Conservation (phyloP, 2,113 vertebrate species). For the Perccottus glenii region DNA sequence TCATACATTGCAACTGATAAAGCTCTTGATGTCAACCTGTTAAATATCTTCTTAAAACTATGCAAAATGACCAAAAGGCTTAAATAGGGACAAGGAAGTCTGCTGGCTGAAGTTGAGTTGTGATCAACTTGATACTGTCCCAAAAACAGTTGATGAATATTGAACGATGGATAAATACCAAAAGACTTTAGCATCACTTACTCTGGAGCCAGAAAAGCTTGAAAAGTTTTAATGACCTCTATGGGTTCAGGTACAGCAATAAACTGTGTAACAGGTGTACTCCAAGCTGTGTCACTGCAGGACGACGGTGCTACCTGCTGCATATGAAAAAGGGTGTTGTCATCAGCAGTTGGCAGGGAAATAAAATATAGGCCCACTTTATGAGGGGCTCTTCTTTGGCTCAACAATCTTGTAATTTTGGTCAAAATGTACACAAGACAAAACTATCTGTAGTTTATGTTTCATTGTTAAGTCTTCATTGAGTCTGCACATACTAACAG, state of each 20-base stretch:
- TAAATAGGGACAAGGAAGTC: no score
- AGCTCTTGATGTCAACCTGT: conserved; percentile 4
- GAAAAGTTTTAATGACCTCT: conserved; percentile 6
- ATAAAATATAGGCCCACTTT: neutral
- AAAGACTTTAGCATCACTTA: neutral
- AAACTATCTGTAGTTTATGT: no score
- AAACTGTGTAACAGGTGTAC: conserved; percentile 1
- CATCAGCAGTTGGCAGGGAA: neutral
- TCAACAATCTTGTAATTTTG: neutral
- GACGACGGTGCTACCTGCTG: neutral
- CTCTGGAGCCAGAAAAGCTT: no score
- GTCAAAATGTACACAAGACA: no score
- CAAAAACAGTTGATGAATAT: no score
- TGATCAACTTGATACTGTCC: no score
- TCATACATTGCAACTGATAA: conserved; percentile 44
- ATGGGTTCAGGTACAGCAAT: neutral
- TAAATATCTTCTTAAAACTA: no score
- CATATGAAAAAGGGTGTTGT: conserved; percentile 4
- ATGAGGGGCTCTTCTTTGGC: neutral
- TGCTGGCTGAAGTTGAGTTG: no score
- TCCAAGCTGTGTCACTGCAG: conserved; percentile 10
- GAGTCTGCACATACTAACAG: no score
- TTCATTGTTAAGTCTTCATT: no score
- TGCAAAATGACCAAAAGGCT: no score
- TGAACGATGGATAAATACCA: neutral